Evolutionary conservation across 2,113 vertebrate genomes (phyloP).

Genomic region (Columba livia): DNA sequence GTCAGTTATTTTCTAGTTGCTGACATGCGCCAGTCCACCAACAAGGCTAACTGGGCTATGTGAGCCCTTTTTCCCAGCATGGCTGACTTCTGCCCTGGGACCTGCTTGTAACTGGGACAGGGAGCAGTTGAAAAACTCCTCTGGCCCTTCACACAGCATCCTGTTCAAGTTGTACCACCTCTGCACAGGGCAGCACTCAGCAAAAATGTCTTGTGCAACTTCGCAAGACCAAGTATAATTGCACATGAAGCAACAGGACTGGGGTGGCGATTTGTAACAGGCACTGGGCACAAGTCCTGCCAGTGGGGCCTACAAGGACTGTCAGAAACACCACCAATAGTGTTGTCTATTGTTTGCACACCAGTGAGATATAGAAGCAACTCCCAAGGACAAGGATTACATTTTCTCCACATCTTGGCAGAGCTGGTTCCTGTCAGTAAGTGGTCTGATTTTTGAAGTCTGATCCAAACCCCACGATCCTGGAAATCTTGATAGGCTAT

Average conservation of each 20-base stretch:
- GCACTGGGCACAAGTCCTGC: background rate
- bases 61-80: background rate
- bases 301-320: background rate
- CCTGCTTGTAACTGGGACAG: background rate
- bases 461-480: background rate
- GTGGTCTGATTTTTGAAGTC: background rate
- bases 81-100: background rate
- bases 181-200: background rate
- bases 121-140: background rate
- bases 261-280: background rate
- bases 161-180: background rate
- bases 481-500: background rate
- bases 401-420: background rate
- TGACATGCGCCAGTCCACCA: too few species aligned
- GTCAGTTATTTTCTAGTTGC: background rate
- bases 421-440: background rate
- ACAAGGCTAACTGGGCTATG: background rate
- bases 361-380: background rate
- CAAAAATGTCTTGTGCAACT: background rate
- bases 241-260: background rate
- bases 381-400: background rate
- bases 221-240: background rate
- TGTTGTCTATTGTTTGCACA: background rate
- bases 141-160: background rate
- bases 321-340: background rate